phyloP scores from a whole-genome alignment of 2,888 invertebrate species.

The Ophioninae sp. region DNA sequence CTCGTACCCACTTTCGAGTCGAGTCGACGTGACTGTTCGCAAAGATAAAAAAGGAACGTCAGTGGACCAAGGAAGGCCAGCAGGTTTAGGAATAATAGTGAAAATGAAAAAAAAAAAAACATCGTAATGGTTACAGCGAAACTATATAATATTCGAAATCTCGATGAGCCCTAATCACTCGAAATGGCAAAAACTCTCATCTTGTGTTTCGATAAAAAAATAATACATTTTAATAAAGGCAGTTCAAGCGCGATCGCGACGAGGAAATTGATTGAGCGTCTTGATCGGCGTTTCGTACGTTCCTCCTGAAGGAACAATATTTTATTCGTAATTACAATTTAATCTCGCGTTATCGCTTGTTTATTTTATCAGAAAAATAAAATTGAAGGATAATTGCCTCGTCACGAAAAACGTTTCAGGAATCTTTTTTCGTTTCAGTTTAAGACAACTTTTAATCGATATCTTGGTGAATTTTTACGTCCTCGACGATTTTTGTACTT shows the following conservation, averaged over 20 bases:
- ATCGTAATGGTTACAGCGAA: constrained; percentile 58
- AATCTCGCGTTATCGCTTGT: constrained; percentile 15
- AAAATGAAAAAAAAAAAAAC: neutral
- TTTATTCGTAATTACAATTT: neutral
- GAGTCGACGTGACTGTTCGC: constrained; percentile 7
- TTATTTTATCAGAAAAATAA: constrained; percentile 8
- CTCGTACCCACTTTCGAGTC: neutral
- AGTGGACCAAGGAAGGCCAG: constrained; percentile 6
- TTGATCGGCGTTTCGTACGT: constrained; percentile 42
- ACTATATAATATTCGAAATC: constrained; percentile 32
- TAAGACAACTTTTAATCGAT: too few species aligned
- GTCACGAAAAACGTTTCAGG: neutral
- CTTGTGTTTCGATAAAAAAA: constrained; percentile 50
- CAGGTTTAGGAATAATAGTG: neutral
- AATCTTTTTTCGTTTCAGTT: too few species aligned
- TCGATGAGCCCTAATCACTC: constrained; percentile 30
- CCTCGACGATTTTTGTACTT: constrained; percentile 38
- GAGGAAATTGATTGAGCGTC: constrained; percentile 42
- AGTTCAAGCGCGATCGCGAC: constrained; percentile 43
- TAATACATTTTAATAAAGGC: constrained; percentile 42
- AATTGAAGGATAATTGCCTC: neutral
- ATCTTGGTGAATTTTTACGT: constrained; percentile 36
- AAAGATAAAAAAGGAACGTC: neutral
- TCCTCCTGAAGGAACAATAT: neutral
- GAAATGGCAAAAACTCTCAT: constrained; percentile 44